Evolutionary conservation across 2,888 invertebrate species (phyloP).

Genomic region (Eristalinus aeneus): DNA sequence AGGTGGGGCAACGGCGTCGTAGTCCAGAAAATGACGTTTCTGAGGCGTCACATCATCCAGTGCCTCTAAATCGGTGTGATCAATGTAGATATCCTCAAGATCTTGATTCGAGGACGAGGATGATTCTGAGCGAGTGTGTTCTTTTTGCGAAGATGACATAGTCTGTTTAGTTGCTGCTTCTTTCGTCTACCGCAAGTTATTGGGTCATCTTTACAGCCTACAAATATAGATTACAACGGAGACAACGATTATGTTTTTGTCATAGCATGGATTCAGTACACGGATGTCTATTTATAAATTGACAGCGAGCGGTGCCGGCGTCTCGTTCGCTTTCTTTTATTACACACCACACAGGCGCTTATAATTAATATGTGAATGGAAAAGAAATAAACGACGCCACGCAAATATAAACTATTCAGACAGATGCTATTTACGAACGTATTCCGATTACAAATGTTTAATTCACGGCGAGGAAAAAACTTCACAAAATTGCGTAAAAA

Average conservation of each 20-base stretch:
- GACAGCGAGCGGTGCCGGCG: conserved; percentile 13
- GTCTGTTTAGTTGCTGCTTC: conserved; percentile 10
- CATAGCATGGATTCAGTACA: conserved; percentile 21
- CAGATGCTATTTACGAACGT: conserved; percentile 30
- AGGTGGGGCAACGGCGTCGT: conserved; percentile 83
- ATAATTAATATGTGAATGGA: conserved; percentile 37
- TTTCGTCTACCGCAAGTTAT: conserved; percentile 29
- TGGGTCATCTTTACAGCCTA: conserved; percentile 57
- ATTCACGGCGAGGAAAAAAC: background rate
- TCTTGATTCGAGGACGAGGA: conserved; percentile 64
- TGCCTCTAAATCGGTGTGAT: conserved; percentile 60
- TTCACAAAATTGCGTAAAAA: conserved; percentile 38
- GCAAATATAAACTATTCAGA: conserved; percentile 30
- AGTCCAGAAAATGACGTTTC: conserved; percentile 84
- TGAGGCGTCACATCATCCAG: conserved; percentile 79
- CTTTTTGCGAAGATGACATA: conserved; percentile 63
- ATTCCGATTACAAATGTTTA: conserved; percentile 2
- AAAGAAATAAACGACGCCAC: conserved; percentile 10
- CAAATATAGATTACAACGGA: conserved; percentile 44
- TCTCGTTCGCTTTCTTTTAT: conserved; percentile 40
- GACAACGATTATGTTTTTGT: conserved; percentile 41
- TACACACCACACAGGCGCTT: conserved; percentile 10
- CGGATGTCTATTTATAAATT: conserved; percentile 55
- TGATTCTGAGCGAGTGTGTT: conserved; percentile 57
- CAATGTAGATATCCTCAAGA: conserved; percentile 63